Evolutionary conservation across 1,140 invertebrate genomes (phyloP).

Genomic region (Drosophila littoralis): DNA sequence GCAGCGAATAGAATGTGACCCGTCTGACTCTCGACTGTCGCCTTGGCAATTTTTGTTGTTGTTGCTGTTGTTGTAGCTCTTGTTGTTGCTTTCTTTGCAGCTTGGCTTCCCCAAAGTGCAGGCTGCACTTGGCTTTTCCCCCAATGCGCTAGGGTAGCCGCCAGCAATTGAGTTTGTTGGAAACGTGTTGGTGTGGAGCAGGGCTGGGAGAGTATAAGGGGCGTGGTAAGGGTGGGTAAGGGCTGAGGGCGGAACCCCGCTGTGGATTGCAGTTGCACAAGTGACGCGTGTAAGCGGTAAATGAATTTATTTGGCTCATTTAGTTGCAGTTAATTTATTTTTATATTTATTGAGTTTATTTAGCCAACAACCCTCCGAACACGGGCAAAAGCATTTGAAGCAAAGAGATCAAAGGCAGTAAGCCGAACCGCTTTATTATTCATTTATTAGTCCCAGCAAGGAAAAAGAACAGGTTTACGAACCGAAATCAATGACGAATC

Average conservation of each 20-base stretch:
- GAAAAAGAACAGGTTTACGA: neutral
- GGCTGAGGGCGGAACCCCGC: neutral
- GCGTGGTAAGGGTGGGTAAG: neutral
- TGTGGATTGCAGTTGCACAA: conserved; percentile 31
- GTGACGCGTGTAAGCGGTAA: conserved; percentile 66
- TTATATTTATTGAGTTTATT: conserved; percentile 73
- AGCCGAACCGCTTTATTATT: too few species aligned
- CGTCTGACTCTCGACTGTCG: conserved; percentile 15
- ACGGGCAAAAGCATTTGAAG: neutral
- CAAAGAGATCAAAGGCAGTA: too few species aligned
- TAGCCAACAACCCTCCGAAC: neutral
- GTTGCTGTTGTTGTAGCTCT: neutral
- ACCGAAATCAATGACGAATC: neutral
- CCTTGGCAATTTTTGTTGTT: conserved; percentile 7
- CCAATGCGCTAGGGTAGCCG: conserved; percentile 16
- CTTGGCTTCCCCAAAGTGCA: conserved; percentile 24
- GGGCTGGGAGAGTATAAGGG: neutral
- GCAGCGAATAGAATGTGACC: conserved; percentile 22
- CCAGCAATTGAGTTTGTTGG: conserved; percentile 48
- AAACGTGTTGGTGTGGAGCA: conserved; percentile 22
- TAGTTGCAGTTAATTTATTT: conserved; percentile 70
- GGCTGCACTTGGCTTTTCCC: conserved; percentile 12
- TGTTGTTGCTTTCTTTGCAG: conserved; percentile 11
- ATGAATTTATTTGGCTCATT: conserved; percentile 78
- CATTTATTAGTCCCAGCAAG: too few species aligned